These are phyloP conservation scores for Sterna hirundo DNA, from an alignment of 2,113 vertebrate genomes.

Conservation along the genomic window DNA sequence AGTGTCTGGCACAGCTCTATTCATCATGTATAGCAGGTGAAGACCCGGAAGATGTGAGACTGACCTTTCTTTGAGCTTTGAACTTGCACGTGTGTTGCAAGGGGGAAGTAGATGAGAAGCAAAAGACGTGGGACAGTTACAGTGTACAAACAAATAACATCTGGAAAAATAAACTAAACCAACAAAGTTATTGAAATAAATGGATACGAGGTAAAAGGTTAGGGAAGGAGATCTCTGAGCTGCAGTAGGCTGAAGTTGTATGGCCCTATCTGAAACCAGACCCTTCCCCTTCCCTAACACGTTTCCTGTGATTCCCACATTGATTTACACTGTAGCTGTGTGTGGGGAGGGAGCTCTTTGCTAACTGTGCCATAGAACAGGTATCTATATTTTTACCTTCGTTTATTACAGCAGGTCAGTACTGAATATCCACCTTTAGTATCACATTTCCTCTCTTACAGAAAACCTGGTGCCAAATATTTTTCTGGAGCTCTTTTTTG, in stretches of 20 bases:
- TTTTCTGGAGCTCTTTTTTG: constrained; percentile 96
- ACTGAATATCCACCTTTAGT: not conserved
- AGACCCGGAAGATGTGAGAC: not conserved
- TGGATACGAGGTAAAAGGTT: not conserved
- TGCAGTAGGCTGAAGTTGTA: not conserved
- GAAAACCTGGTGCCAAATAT: constrained; percentile 96
- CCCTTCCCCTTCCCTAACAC: not conserved
- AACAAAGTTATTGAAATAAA: not conserved
- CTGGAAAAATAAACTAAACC: not conserved
- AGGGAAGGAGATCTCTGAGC: not conserved
- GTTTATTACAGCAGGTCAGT: not conserved
- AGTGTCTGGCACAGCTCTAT: constrained; percentile 88
- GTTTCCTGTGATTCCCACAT: not conserved
- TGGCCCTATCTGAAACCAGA: not conserved
- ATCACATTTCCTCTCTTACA: constrained; percentile 57
- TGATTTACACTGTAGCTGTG: not conserved
- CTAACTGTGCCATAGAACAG: not conserved
- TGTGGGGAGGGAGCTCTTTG: not conserved
- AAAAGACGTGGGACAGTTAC: not conserved
- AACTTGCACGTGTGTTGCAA: not conserved
- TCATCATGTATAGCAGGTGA: constrained; percentile 91
- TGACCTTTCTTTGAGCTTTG: not conserved
- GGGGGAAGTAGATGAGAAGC: not conserved
- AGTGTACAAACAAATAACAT: not conserved
- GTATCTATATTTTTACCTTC: not conserved